Conservation (phyloP, 2,113 vertebrate species). For the Eleginops maclovinus region DNA sequence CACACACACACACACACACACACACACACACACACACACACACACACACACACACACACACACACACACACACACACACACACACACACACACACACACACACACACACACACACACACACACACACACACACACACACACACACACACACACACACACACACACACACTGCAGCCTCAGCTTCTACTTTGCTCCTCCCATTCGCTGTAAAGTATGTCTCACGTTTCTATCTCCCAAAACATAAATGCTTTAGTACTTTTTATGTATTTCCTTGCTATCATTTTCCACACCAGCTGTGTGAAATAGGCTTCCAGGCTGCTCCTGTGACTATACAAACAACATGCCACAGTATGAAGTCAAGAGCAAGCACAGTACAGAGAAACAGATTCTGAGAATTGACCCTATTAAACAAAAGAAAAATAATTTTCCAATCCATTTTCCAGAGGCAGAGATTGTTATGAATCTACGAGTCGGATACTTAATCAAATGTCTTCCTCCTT, state of each 20-base stretch:
- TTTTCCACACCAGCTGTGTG: conserved; percentile 49
- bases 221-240: conserved; percentile 57
- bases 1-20: conserved; percentile 70
- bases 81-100: conserved; percentile 46
- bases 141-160: conserved; percentile 64
- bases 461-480: conserved; percentile 18
- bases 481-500: background rate
- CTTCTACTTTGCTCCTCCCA: conserved; percentile 50
- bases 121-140: no score
- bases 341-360: conserved; percentile 16
- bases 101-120: conserved; percentile 49
- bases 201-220: conserved; percentile 59
- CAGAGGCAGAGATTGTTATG: conserved; percentile 27
- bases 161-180: conserved; percentile 71
- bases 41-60: conserved; percentile 70
- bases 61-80: conserved; percentile 53
- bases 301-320: conserved; percentile 49
- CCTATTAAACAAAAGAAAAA: conserved; percentile 6
- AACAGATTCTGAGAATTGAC: conserved; percentile 31
- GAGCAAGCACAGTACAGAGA: conserved; percentile 30
- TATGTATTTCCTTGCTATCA: conserved; percentile 73
- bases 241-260: conserved; percentile 70
- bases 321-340: conserved; percentile 44
- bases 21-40: conserved; percentile 69
- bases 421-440: conserved; percentile 30